These are phyloP conservation scores for Poeciliopsis infans DNA, from an alignment of 2,797 vertebrate species.

Conservation along the genomic window DNA sequence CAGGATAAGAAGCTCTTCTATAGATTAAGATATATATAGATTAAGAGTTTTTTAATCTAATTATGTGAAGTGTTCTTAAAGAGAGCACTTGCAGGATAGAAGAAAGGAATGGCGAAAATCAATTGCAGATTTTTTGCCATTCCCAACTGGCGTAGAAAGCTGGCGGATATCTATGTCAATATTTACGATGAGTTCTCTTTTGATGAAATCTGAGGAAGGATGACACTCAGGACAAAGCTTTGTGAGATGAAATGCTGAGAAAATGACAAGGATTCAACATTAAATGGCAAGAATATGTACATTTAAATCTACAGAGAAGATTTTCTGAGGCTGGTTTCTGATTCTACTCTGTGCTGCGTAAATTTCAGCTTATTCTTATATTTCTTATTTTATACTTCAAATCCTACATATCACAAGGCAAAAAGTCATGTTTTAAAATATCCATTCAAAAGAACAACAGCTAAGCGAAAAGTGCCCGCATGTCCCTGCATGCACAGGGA, in stretches of 20 bases:
- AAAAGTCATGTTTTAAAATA: neutral
- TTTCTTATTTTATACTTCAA: neutral
- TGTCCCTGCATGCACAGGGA: too few species aligned
- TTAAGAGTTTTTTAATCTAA: conserved; percentile 38
- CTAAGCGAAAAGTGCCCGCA: too few species aligned
- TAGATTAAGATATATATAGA: conserved; percentile 10
- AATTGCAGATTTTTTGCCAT: conserved; percentile 16
- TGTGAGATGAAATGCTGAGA: conserved; percentile 4
- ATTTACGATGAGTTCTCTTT: conserved; percentile 30
- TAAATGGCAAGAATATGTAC: neutral
- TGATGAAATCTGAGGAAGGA: conserved; percentile 25
- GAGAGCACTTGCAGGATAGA: conserved; percentile 4
- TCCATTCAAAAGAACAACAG: neutral
- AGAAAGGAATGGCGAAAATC: conserved; percentile 13
- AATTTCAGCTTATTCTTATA: neutral
- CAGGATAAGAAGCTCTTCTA: conserved; percentile 17
- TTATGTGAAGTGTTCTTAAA: conserved; percentile 25
- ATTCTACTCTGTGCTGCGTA: neutral
- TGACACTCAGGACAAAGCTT: conserved; percentile 1
- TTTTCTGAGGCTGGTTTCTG: neutral
- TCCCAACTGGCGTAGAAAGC: conserved; percentile 2
- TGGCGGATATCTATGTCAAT: conserved; percentile 22
- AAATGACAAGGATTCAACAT: neutral
- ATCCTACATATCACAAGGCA: neutral
- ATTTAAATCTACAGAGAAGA: neutral